These are phyloP conservation scores for Steatocranus sp. DNA, from an alignment of 2,797 vertebrate genomes.

Conservation along the genomic window DNA sequence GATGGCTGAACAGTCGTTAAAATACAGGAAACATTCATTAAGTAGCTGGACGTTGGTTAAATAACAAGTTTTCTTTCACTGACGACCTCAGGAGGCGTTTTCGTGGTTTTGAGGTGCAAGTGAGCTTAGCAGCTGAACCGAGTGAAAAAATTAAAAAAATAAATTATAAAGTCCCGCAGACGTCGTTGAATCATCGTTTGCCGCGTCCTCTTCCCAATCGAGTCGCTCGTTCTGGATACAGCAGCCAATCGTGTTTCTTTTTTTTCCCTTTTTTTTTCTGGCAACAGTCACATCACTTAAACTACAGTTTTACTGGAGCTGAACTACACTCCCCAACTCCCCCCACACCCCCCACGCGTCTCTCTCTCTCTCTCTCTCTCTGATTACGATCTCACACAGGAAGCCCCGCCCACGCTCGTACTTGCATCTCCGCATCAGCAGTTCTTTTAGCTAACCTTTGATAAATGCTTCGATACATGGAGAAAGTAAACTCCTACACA, in stretches of 20 bases:
- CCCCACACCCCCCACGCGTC: not conserved
- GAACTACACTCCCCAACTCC: slow-evolving; percentile 38
- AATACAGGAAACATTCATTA: slow-evolving; percentile 65
- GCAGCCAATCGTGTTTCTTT: slow-evolving; percentile 48
- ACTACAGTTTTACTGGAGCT: slow-evolving; percentile 60
- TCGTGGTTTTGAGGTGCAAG: slow-evolving; percentile 55
- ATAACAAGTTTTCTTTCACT: slow-evolving; percentile 43
- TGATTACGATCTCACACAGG: slow-evolving; percentile 25
- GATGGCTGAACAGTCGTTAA: slow-evolving; percentile 67
- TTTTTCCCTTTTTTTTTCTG: slow-evolving; percentile 28
- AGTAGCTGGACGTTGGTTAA: slow-evolving; percentile 50
- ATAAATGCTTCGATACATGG: slow-evolving; percentile 85
- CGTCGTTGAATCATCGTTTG: slow-evolving; percentile 20
- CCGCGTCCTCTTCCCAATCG: not conserved
- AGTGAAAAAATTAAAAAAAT: slow-evolving; percentile 36
- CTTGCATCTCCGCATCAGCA: slow-evolving; percentile 37
- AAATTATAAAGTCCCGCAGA: slow-evolving; percentile 18
- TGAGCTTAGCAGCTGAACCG: slow-evolving; percentile 69
- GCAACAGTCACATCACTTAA: slow-evolving; percentile 65
- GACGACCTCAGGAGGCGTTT: slow-evolving; percentile 54
- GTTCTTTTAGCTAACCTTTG: slow-evolving; percentile 64
- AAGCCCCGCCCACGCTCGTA: not conserved
- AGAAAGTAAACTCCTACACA: slow-evolving; percentile 86
- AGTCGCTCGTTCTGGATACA: slow-evolving; percentile 24
- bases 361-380: not conserved